Evolutionary conservation across 2,888 invertebrate species (phyloP).

Genomic region (Congeria kusceri): DNA sequence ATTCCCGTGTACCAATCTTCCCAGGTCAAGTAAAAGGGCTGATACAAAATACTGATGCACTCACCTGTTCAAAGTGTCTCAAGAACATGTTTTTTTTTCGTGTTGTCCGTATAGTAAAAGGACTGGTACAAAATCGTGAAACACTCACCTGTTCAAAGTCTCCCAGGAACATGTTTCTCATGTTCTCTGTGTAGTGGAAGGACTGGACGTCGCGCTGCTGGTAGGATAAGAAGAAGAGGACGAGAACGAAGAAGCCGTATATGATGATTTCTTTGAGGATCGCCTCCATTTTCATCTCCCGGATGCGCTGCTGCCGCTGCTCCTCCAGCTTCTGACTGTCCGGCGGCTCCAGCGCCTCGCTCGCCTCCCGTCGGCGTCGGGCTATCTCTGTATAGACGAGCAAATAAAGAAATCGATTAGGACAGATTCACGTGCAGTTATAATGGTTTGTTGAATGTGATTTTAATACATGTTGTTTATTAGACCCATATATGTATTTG

Average conservation of each 20-base stretch:
- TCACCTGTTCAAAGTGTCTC: too few species aligned
- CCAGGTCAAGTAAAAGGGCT: too few species aligned
- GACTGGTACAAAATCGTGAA: too few species aligned
- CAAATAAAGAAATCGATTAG: too few species aligned
- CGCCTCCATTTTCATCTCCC: conserved; percentile 84
- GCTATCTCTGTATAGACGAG: conserved; percentile 79
- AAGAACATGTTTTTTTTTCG: conserved; percentile 80
- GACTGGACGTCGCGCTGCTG: conserved; percentile 83
- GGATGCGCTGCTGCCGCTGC: conserved; percentile 78
- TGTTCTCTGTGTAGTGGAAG: conserved; percentile 75
- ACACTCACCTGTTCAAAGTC: conserved; percentile 71
- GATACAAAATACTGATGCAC: too few species aligned
- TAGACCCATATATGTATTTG: too few species aligned
- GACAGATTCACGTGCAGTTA: too few species aligned
- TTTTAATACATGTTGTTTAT: too few species aligned
- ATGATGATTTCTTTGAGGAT: conserved; percentile 82
- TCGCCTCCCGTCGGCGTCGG: conserved; percentile 74
- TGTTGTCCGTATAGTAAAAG: too few species aligned
- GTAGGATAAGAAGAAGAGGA: conserved; percentile 85
- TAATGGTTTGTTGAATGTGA: too few species aligned
- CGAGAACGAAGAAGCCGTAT: conserved; percentile 83
- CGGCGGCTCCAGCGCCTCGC: conserved; percentile 78
- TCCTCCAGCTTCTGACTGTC: conserved; percentile 78
- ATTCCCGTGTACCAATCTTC: too few species aligned
- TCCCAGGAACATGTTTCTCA: conserved; percentile 78